Evolutionary conservation across 2,113 vertebrate species (phyloP).

Genomic region (Lophochroa leadbeateri): DNA sequence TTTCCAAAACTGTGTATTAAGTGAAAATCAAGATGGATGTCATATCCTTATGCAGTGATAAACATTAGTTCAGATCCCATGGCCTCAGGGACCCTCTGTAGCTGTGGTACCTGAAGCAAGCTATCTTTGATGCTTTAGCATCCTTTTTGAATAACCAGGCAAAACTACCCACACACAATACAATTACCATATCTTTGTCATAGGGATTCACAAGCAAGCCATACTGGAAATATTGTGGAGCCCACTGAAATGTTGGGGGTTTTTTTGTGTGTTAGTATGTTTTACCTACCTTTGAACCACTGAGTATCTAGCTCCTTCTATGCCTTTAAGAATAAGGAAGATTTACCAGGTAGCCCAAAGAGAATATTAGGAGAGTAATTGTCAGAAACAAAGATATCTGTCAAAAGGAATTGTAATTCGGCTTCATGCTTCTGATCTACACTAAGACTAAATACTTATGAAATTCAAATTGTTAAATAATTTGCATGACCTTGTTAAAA

Average conservation of each 20-base stretch:
- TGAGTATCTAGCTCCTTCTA: background rate
- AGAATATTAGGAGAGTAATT: background rate
- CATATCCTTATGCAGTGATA: background rate
- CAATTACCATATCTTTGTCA: background rate
- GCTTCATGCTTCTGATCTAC: background rate
- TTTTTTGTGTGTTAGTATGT: background rate
- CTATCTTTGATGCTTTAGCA: background rate
- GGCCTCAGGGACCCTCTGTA: background rate
- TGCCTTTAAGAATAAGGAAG: background rate
- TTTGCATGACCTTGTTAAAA: background rate
- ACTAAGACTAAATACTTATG: background rate
- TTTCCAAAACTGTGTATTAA: background rate
- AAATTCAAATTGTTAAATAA: background rate
- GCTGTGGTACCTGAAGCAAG: background rate
- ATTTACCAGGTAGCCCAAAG: background rate
- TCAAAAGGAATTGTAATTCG: background rate
- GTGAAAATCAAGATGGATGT: slow-evolving; percentile 7
- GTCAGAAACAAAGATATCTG: background rate
- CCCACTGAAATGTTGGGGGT: background rate
- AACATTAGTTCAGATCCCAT: background rate
- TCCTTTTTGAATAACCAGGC: background rate
- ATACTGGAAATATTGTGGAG: background rate
- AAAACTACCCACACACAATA: background rate
- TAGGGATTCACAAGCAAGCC: background rate
- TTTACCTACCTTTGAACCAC: background rate